These are phyloP conservation scores for Tipula helvola DNA, from an alignment of 2,888 invertebrate species.

Conservation along the genomic window DNA sequence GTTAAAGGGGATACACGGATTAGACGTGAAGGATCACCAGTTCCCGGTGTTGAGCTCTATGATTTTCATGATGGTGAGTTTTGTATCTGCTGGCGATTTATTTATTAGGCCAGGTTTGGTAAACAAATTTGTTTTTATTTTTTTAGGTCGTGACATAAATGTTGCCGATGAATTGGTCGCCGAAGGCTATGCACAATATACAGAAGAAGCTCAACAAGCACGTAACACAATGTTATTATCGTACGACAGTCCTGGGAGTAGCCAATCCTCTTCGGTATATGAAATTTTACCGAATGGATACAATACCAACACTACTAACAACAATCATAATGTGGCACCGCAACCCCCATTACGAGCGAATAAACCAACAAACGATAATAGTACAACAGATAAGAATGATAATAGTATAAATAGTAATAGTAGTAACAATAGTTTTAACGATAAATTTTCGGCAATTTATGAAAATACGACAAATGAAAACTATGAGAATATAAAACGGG, in stretches of 20 bases:
- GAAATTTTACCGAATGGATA: neutral
- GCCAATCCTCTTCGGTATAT: neutral
- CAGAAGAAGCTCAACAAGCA: neutral
- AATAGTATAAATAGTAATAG: neutral
- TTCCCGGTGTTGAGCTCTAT: conserved; percentile 65
- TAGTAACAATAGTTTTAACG: neutral
- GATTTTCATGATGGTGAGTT: conserved; percentile 48
- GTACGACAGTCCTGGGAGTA: neutral
- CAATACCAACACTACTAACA: neutral
- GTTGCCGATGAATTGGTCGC: conserved; percentile 9
- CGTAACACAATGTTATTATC: neutral
- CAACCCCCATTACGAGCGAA: neutral
- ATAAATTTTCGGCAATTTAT: conserved; percentile 10
- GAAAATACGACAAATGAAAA: conserved; percentile 12
- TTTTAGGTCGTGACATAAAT: conserved; percentile 10
- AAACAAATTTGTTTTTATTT: neutral
- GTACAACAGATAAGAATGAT: neutral
- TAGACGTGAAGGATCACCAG: conserved; percentile 51
- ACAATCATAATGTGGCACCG: neutral
- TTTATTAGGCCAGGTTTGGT: neutral
- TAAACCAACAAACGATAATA: neutral
- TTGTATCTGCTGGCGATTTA: neutral
- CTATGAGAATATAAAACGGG: conserved; percentile 8
- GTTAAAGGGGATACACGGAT: conserved; percentile 26
- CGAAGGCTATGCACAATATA: neutral